Evolutionary conservation across 1,140 invertebrate genomes (phyloP).

Genomic region (Sycophila sp.): DNA sequence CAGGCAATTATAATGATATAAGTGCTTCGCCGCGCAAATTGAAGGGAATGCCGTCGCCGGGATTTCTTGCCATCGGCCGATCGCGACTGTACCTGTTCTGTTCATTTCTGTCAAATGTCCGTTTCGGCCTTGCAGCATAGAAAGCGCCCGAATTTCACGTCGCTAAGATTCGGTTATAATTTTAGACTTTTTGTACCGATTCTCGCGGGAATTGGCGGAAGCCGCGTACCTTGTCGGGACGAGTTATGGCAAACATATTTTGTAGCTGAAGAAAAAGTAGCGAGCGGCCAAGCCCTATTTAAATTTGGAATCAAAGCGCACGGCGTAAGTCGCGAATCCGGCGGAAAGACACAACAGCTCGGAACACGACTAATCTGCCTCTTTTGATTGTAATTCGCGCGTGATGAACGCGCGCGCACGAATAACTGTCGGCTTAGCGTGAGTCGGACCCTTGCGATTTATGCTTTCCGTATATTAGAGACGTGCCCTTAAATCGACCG

Average conservation of each 20-base stretch:
- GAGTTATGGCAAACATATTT: not conserved
- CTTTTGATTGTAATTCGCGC: not conserved
- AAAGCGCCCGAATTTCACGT: too few relatives aligned
- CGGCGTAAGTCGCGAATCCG: slow-evolving; percentile 42
- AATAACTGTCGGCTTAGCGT: not conserved
- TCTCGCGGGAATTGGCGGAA: too few relatives aligned
- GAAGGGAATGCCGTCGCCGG: slow-evolving; percentile 11
- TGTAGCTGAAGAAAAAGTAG: not conserved
- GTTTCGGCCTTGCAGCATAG: too few relatives aligned
- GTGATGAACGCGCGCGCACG: not conserved
- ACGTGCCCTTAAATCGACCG: too few relatives aligned
- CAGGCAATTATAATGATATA: slow-evolving; percentile 16
- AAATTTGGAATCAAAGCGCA: slow-evolving; percentile 47
- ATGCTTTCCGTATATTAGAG: slow-evolving; percentile 26
- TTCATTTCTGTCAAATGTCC: too few relatives aligned
- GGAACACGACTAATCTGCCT: slow-evolving; percentile 13
- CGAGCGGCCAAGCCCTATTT: slow-evolving; percentile 36
- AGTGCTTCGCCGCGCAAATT: slow-evolving; percentile 19
- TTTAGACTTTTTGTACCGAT: too few relatives aligned
- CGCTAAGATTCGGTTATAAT: too few relatives aligned
- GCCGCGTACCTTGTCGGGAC: too few relatives aligned
- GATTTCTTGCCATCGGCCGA: not conserved
- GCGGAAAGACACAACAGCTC: slow-evolving; percentile 42
- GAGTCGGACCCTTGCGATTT: not conserved
- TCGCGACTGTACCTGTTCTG: not conserved